Evolutionary conservation across 2,113 vertebrate genomes (phyloP).

Genomic region (Proterorhinus semilunaris): DNA sequence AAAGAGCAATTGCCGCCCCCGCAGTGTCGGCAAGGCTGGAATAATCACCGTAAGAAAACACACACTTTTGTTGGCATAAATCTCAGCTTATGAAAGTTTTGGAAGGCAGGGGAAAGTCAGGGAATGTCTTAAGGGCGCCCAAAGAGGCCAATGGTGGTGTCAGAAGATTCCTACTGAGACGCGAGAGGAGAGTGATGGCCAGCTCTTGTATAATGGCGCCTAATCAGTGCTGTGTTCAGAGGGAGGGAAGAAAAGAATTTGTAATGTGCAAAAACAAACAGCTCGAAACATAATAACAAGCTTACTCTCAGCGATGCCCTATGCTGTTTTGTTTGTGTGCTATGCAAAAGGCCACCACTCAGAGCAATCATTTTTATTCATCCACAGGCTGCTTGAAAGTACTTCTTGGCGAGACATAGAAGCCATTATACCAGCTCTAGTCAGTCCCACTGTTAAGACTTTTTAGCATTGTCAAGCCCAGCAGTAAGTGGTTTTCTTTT

Average conservation of each 20-base stretch:
- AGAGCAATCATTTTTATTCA: neutral
- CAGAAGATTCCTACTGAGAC: constrained; percentile 23
- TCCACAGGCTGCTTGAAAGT: neutral
- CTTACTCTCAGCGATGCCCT: neutral
- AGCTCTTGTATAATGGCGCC: neutral
- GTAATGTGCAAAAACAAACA: constrained; percentile 1
- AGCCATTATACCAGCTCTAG: neutral
- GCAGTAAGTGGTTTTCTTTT: neutral
- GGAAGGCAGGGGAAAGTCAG: constrained; percentile 34
- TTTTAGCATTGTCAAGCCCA: neutral
- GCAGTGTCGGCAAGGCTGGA: constrained; percentile 50
- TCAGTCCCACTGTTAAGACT: neutral
- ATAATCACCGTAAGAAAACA: constrained; percentile 56
- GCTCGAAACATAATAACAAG: neutral
- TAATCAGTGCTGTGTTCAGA: constrained; percentile 9
- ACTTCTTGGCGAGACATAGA: constrained; percentile 2
- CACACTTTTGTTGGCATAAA: constrained; percentile 34
- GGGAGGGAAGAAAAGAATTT: constrained; percentile 1
- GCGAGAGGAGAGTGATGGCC: constrained; percentile 2
- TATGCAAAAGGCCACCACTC: neutral
- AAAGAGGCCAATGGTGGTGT: constrained; percentile 12
- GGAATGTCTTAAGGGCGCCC: constrained; percentile 21
- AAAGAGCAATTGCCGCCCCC: constrained; percentile 64
- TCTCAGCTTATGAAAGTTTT: constrained; percentile 50
- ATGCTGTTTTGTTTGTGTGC: constrained; percentile 1